Base-by-base conservation (phyloP, 2,797 vertebrate species). In the Tolypeutes matacus region DNA sequence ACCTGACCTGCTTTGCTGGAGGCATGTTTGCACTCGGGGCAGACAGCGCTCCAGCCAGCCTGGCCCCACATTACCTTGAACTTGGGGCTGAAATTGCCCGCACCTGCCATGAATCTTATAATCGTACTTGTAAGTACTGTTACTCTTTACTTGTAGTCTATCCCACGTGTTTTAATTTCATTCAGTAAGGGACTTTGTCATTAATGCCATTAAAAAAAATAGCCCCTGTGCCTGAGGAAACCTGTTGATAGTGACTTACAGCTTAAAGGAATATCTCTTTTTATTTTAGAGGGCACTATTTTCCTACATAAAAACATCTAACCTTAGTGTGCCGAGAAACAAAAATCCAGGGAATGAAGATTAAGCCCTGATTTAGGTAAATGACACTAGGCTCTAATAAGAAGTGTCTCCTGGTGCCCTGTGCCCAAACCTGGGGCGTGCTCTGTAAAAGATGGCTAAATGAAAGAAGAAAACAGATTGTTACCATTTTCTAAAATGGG, bases 11-110 rank as follows among this genome's bases (percentile, higher is more conserved):
- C 96, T 99, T 99, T 60, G 99, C 99, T 0, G 99, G 99, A 2
- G 99, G 99, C 77, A 99, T 99, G 99, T 99, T 99, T 92, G 99
- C 99, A 0, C 98, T 99, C 0, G 99, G 99, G 6, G 99, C 99
- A 0, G 99, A 99, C 0, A 99, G 99, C 2, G 99, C 99, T 1
- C 98, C 99, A 0, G 64, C 91, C 1, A 99, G 99, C 97, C 99
- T 98, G 98, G 99, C 99, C 0, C 99, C 99, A 51, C 99, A 99
- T 89, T 99, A 99, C 98, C 99, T 99, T 96, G 99, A 99, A 97
- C 98, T 99, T 29, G 99, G 99, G 0, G 99, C 99, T 29, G 99
- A 99, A 98, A 99, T 99, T 82, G 98, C 99, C 20, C 98, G 99
- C 56, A 99, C 99, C 20, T 99, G 99, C 92, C 99, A 99, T 0